A percentile compares a stretch with the other conserved stretches of the same genome.
phyloP scores from a whole-genome alignment of 1,140 invertebrate genomes.

The Drosophila orosa region DNA sequence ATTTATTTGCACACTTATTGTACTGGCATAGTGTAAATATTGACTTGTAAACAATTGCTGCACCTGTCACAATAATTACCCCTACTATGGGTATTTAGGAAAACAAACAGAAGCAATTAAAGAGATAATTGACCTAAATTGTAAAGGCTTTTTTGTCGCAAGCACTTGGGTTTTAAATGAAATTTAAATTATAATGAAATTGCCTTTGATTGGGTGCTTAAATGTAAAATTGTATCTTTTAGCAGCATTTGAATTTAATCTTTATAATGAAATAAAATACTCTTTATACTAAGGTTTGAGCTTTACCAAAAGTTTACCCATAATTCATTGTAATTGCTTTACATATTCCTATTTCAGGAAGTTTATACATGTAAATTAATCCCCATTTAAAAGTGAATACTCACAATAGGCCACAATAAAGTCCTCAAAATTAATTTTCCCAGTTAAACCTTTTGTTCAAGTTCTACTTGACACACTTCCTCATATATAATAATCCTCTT shows the following conservation, averaged over 20 bases:
- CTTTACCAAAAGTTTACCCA: background rate
- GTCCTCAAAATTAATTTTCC: background rate
- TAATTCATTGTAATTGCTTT: background rate
- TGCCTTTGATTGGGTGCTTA: background rate
- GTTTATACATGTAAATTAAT: background rate
- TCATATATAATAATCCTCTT: background rate
- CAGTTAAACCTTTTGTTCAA: background rate
- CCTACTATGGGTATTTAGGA: background rate
- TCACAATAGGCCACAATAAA: background rate
- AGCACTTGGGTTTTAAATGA: background rate
- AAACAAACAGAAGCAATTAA: slow-evolving; percentile 23
- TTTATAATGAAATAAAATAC: background rate
- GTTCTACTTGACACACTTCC: background rate
- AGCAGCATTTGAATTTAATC: background rate
- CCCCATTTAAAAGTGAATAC: background rate
- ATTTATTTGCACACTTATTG: slow-evolving; percentile 4
- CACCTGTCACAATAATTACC: slow-evolving; percentile 15
- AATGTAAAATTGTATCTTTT: background rate
- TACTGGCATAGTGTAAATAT: slow-evolving; percentile 7
- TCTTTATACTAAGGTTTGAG: background rate
- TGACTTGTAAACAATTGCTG: slow-evolving; percentile 1
- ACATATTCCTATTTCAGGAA: background rate
- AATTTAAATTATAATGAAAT: background rate
- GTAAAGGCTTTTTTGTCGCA: background rate
- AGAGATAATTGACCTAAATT: slow-evolving; percentile 22